Conservation (phyloP, 1,140 invertebrate genomes). For the Aphelinus certus region DNA sequence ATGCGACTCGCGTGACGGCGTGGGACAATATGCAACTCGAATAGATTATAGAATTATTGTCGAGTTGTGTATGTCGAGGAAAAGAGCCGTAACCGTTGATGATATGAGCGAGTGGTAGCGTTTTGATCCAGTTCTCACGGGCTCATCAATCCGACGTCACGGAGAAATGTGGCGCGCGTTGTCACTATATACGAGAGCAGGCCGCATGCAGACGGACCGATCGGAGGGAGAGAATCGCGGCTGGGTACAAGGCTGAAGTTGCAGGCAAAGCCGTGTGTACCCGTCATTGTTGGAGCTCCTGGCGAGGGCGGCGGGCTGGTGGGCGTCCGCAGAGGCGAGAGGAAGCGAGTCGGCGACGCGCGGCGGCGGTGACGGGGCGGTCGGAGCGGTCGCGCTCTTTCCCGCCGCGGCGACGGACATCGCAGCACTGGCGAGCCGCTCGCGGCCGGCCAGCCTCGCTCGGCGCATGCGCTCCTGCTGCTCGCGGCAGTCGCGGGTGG, state of each 20-base stretch:
- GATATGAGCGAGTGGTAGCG: no score
- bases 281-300: constrained; percentile 25
- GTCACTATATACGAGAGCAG: no score
- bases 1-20: no score
- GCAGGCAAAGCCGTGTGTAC: background rate
- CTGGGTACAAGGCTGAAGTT: constrained; percentile 14
- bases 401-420: constrained; percentile 62
- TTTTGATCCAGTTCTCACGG: no score
- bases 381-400: constrained; percentile 47
- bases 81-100: no score
- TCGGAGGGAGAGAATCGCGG: no score
- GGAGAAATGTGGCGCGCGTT: no score
- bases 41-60: no score
- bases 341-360: constrained; percentile 34
- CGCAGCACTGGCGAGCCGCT: constrained; percentile 56
- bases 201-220: no score
- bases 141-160: no score
- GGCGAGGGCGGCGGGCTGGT: constrained; percentile 32
- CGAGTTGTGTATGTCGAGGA: no score
- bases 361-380: constrained; percentile 26
- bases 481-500: constrained; percentile 10
- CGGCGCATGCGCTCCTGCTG: constrained; percentile 16
- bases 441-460: constrained; percentile 36
- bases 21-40: no score
- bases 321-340: constrained; percentile 25